Evolutionary conservation across 2,113 vertebrate genomes (phyloP).

Genomic region (Danionella cerebrum): DNA sequence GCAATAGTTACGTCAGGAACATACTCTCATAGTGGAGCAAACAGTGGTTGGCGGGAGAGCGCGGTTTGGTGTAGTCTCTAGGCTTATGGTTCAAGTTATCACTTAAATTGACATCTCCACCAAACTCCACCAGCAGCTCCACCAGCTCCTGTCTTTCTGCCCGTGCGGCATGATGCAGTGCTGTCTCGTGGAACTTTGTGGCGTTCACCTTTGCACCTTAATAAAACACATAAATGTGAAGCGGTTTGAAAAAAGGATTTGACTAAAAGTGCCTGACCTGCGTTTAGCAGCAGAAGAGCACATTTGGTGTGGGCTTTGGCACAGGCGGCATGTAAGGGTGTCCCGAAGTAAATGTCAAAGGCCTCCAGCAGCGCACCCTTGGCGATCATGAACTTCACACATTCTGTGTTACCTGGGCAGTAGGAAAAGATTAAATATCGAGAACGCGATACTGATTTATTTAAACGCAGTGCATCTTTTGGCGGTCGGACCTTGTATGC

Average conservation of each 20-base stretch:
- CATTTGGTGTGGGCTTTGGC: constrained; percentile 76
- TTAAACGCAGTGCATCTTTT: background rate
- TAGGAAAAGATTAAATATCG: too few species aligned
- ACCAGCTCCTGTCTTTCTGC: constrained; percentile 69
- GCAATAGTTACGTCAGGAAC: background rate
- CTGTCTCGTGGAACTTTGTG: constrained; percentile 79
- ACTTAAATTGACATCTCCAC: constrained; percentile 71
- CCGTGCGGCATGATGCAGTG: constrained; percentile 80
- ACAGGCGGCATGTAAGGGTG: constrained; percentile 80
- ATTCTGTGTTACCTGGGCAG: constrained; percentile 69
- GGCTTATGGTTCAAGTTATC: constrained; percentile 78
- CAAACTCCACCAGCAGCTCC: constrained; percentile 79
- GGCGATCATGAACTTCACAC: constrained; percentile 74
- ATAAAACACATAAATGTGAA: too few species aligned
- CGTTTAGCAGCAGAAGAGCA: constrained; percentile 72
- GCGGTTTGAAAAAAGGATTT: too few species aligned
- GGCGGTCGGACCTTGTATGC: constrained; percentile 74
- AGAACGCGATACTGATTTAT: too few species aligned
- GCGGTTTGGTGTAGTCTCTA: constrained; percentile 66
- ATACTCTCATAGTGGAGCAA: constrained; percentile 77
- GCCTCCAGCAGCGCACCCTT: constrained; percentile 79
- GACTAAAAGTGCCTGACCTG: constrained; percentile 65
- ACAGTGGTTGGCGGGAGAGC: constrained; percentile 60
- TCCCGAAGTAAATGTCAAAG: constrained; percentile 82
- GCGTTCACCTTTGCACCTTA: constrained; percentile 85